These are phyloP conservation scores for Tachysurus vachellii DNA, from an alignment of 2,113 vertebrate species.

Conservation along the genomic window DNA sequence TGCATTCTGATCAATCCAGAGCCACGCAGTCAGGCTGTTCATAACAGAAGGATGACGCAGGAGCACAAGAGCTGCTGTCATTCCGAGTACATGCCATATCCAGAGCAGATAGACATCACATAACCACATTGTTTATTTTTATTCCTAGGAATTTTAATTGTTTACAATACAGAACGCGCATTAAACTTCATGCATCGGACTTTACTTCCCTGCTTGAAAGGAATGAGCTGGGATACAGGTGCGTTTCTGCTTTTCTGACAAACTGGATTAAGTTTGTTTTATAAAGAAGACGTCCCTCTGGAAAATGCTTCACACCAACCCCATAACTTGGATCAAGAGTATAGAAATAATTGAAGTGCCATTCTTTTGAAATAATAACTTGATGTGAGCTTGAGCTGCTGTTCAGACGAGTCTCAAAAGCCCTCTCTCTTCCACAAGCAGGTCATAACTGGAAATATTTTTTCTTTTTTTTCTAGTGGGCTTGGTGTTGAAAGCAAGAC, in stretches of 20 bases:
- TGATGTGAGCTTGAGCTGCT: no score
- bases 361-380: slow-evolving; percentile 4
- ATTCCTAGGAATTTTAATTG: background rate
- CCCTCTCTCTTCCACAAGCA: background rate
- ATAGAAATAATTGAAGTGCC: slow-evolving; percentile 21
- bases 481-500: background rate
- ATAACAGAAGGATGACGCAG: background rate
- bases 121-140: background rate
- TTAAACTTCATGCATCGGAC: no score
- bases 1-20: background rate
- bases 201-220: no score
- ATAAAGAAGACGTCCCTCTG: background rate
- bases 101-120: background rate
- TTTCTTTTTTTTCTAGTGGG: background rate
- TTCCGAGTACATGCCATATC: background rate
- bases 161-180: background rate
- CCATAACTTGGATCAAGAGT: background rate
- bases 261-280: slow-evolving; percentile 5
- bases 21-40: background rate
- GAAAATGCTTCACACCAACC: background rate
- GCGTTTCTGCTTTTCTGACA: background rate
- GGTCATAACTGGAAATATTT: background rate
- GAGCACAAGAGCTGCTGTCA: background rate
- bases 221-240: background rate
- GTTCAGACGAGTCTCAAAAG: slow-evolving; percentile 18